Percentiles rank a stretch among this genome's conserved stretches.
phyloP scores from a whole-genome alignment of 2,113 vertebrate genomes.

The Neogale vison region DNA sequence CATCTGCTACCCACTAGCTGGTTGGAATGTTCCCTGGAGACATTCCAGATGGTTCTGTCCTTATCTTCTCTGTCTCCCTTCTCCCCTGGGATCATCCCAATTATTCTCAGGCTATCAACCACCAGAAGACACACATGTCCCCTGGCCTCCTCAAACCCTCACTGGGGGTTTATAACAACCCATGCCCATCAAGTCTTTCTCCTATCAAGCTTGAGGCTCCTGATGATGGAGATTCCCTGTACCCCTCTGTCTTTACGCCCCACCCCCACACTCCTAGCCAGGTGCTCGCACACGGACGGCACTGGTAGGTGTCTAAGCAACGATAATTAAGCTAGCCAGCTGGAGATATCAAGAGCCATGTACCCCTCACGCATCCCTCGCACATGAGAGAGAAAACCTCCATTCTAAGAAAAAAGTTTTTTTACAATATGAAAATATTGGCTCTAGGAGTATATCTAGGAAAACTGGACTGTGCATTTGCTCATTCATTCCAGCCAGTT shows the following conservation, averaged over 20 bases:
- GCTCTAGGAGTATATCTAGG: accelerated
- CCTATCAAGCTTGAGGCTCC: background rate
- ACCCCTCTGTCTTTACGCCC: background rate
- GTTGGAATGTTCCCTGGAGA: background rate
- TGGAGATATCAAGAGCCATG: background rate
- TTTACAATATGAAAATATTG: background rate
- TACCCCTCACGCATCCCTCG: accelerated
- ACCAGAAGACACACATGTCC: background rate
- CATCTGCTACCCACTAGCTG: accelerated
- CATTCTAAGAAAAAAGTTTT: background rate
- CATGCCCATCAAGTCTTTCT: accelerated
- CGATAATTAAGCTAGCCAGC: background rate
- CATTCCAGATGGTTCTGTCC: too few species aligned
- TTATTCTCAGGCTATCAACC: background rate
- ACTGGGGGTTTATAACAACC: background rate
- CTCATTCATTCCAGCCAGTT: background rate
- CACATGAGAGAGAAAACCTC: background rate
- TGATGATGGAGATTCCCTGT: accelerated
- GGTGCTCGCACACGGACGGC: background rate
- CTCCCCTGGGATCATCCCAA: too few species aligned
- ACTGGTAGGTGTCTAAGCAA: accelerated
- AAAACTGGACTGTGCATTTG: background rate
- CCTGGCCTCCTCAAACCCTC: background rate
- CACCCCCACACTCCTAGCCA: background rate
- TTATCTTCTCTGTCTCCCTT: background rate